Conservation (phyloP, 2,113 vertebrate genomes). For the Danio rerio region DNA sequence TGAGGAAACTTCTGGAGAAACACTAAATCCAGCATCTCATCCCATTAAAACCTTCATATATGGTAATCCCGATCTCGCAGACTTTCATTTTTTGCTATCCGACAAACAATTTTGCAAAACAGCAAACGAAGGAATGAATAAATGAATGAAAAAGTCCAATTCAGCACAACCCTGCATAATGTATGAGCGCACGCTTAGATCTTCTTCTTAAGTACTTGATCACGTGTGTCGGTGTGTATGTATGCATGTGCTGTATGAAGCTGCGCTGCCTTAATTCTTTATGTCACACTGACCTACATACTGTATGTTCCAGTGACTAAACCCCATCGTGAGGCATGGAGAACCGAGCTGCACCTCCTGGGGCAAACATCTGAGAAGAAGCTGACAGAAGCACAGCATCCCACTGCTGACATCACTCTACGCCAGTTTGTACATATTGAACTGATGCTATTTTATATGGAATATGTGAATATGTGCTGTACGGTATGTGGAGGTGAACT, state of each 20-base stretch:
- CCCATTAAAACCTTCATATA: not conserved
- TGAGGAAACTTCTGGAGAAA: not conserved
- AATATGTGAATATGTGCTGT: not conserved
- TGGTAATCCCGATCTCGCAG: not conserved
- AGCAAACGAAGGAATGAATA: constrained; percentile 22
- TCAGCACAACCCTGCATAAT: constrained; percentile 29
- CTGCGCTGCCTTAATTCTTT: constrained; percentile 49
- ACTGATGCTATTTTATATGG: not conserved
- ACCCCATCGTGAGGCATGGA: constrained; percentile 22
- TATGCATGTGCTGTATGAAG: constrained; percentile 48
- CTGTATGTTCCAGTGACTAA: constrained; percentile 46
- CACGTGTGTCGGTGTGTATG: constrained; percentile 18
- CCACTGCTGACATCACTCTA: not conserved
- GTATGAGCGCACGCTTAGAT: constrained; percentile 44
- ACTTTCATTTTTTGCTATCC: not conserved
- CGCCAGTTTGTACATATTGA: not conserved
- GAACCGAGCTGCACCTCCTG: constrained; percentile 9
- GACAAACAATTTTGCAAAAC: no score
- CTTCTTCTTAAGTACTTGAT: constrained; percentile 20
- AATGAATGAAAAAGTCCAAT: constrained; percentile 14
- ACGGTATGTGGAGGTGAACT: not conserved
- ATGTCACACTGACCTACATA: constrained; percentile 65
- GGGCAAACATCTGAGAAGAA: constrained; percentile 9
- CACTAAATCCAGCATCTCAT: not conserved
- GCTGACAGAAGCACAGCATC: constrained; percentile 9